Conservation (phyloP, 2,888 invertebrate species). For the Nycteola revayana region DNA sequence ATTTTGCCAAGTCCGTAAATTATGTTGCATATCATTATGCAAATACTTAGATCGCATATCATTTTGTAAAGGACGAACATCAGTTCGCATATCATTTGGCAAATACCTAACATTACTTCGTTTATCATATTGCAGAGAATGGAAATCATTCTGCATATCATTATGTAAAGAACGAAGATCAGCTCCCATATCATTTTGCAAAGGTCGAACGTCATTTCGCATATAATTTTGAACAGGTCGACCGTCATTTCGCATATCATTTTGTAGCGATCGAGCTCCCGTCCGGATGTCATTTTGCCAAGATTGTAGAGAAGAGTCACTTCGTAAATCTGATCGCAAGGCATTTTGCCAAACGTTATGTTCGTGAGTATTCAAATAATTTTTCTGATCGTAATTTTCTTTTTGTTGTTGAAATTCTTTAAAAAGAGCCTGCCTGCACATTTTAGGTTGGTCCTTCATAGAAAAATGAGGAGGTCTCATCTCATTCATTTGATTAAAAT, state of each 20-base stretch:
- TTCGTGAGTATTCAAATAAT: slow-evolving; percentile 36
- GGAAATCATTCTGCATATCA: slow-evolving; percentile 46
- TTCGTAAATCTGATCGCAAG: slow-evolving; percentile 57
- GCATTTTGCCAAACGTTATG: slow-evolving; percentile 46
- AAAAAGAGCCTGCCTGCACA: slow-evolving; percentile 67
- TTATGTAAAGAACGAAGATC: slow-evolving; percentile 45
- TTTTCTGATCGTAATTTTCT: slow-evolving; percentile 50
- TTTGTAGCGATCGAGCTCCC: slow-evolving; percentile 48
- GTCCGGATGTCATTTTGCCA: slow-evolving; percentile 27
- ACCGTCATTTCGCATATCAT: slow-evolving; percentile 42
- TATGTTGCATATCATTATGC: slow-evolving; percentile 30
- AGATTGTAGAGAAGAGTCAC: too few species aligned
- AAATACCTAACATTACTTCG: slow-evolving; percentile 58
- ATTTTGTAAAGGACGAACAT: slow-evolving; percentile 48
- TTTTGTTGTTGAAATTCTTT: slow-evolving; percentile 54
- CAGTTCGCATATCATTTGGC: slow-evolving; percentile 33
- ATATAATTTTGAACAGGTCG: slow-evolving; percentile 41
- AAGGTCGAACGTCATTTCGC: slow-evolving; percentile 49
- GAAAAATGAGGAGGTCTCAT: slow-evolving; percentile 45
- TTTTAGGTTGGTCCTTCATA: slow-evolving; percentile 51
- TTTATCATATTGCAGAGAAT: slow-evolving; percentile 29
- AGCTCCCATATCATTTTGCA: slow-evolving; percentile 39
- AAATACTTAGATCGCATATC: slow-evolving; percentile 44
- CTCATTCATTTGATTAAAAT: slow-evolving; percentile 45
- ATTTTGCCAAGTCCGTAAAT: slow-evolving; percentile 45